phyloP scores from a whole-genome alignment of 2,888 invertebrate genomes.

The Seira musarum region DNA sequence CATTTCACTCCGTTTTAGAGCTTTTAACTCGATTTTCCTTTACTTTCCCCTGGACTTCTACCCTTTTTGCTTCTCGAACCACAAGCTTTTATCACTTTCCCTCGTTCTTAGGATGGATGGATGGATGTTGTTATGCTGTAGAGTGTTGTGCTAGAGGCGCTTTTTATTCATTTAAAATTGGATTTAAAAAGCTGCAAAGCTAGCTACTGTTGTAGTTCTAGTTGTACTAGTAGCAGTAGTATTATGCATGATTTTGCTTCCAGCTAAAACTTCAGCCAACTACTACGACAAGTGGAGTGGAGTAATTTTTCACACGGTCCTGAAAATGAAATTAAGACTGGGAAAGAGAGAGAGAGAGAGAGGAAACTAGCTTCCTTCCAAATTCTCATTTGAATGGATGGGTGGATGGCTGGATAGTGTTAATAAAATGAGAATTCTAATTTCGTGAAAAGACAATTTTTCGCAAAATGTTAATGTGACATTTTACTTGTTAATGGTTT shows the following conservation, averaged over 20 bases:
- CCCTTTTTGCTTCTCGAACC: neutral
- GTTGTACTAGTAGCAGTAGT: too few species aligned
- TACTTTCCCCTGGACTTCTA: slow-evolving; percentile 26
- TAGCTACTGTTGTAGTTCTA: neutral
- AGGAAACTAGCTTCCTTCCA: neutral
- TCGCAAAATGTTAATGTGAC: slow-evolving; percentile 3
- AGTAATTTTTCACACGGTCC: neutral
- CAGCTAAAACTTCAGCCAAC: slow-evolving; percentile 5
- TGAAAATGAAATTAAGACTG: slow-evolving; percentile 24
- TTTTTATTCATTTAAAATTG: slow-evolving; percentile 29
- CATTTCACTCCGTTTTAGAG: slow-evolving; percentile 32
- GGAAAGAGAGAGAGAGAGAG: neutral
- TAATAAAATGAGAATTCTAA: neutral
- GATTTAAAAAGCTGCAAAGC: slow-evolving; percentile 31
- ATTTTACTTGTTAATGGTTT: neutral
- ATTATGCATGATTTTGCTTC: neutral
- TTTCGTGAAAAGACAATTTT: neutral
- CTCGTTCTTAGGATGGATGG: neutral
- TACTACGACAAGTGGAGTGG: neutral
- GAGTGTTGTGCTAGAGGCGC: neutral
- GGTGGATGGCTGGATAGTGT: neutral
- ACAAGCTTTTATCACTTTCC: slow-evolving; percentile 13
- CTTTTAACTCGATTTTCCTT: slow-evolving; percentile 48
- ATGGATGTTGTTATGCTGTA: neutral
- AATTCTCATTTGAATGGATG: neutral